Evolutionary conservation across 2,888 invertebrate species (phyloP), one percentile per base, ranked within the genome.

Genomic region (Portevinia maculata): DNA sequence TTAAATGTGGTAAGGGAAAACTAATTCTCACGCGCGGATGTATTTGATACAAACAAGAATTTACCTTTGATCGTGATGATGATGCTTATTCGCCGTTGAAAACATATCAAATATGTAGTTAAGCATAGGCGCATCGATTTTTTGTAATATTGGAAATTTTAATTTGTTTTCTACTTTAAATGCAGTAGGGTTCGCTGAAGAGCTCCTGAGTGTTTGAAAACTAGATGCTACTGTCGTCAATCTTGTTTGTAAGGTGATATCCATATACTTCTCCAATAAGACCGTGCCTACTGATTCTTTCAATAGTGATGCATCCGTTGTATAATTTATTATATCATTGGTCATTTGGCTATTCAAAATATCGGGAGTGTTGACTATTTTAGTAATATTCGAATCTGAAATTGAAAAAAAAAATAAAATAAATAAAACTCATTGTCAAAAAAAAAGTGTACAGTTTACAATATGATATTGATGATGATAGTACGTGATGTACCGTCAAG

Each of bases 21-120:
- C n/a, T n/a, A n/a, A n/a, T n/a, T n/a, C n/a, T n/a, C n/a, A n/a
- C n/a, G n/a, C n/a, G n/a, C n/a, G n/a, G n/a, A n/a, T n/a, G n/a
- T n/a, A n/a, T n/a, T n/a, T n/a, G n/a, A n/a, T n/a, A n/a, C n/a
- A n/a, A n/a, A n/a, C n/a, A n/a, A n/a, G n/a, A 9, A 46, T 13
- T 85, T 84, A 94, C 94, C 95, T 94, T 90, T 85, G 91, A 92
- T 92, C 91, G 85, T 92, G 92, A 87, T 95, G 95, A 88, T 94
- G 94, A 89, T 95, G 95, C 86, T 94, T 94, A 88, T 94, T 94
- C 85, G 93, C 92, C 46, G 93, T 93, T 7, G 93, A 94, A 87
- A 94, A 93, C 0, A 94, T 92, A 88, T 95, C 94, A 87, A 94
- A 94, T 84, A 95, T 94, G 86, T 94, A 94, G 89, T 94, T 94